Base-by-base conservation (phyloP, 2,888 invertebrate genomes). In the Cheilosia grossa region DNA sequence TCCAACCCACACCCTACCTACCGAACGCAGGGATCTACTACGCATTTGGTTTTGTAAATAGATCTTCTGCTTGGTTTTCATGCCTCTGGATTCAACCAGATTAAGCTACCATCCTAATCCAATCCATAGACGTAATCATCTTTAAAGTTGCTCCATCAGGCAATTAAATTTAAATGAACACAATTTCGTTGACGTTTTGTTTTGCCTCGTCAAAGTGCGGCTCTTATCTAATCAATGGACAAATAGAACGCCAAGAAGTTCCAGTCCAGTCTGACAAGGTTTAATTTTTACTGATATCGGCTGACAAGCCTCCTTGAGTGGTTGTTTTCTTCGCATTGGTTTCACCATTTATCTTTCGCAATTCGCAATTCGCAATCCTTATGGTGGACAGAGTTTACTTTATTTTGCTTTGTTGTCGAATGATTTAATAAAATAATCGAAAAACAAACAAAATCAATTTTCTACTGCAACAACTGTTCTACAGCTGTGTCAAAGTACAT, bases 221-320 rank as follows among this genome's bases (percentile, higher is more conserved):
- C 9, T 21, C 13, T 37, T 66, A 61, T 77, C 33, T 37, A 3
- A 69, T 77, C 69, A 42, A 7, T 59, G 15, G 13, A 24, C 51
- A 42, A 49, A 64, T 10, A 44, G 47, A 58, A 64, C 74, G 56
- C n/a, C n/a, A n/a, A n/a, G n/a, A n/a, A n/a, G n/a, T 44, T 37
- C 42, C 24, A 27, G 10, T 24, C 4, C 15, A 51, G 13, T 0
- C 15, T 51, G 24, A 51, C 51, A 37, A 64, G n/a, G 27, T 37
- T 33, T 74, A 13, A 10, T 19, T 74, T 33, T 74, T 17, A 10
- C 40, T 74, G 74, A 33, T 64, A 74, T 33, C 64, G 47, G 27
- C 49, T 64, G 64, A 74, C 77, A 78, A 61, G 77, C 77, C 77
- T 69, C 77, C 69, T 17, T 27, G 33, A 15, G 10, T 44, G 44